phyloP scores from a whole-genome alignment of 2,113 vertebrate species.

The Holacanthus passer region DNA sequence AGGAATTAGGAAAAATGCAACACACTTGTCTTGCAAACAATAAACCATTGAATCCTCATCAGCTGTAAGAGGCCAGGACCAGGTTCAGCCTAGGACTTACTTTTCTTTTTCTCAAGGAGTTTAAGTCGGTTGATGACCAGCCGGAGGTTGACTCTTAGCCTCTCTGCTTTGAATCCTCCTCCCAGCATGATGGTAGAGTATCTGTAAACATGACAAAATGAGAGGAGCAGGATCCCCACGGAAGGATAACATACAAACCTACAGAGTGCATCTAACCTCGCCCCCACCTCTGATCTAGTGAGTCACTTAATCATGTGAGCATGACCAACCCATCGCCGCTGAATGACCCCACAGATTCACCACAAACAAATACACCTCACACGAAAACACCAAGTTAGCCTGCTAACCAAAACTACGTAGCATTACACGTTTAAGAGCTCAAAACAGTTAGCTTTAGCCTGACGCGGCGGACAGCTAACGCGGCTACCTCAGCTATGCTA shows the following conservation, averaged over 20 bases:
- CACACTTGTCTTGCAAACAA: neutral
- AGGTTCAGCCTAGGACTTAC: slow-evolving; percentile 84
- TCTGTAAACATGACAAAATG: slow-evolving; percentile 36
- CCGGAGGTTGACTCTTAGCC: slow-evolving; percentile 95
- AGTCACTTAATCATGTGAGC: slow-evolving; percentile 76
- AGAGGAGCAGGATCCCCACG: neutral
- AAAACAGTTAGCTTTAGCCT: slow-evolving; percentile 51
- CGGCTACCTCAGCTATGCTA: rapidly evolving
- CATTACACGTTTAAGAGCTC: neutral
- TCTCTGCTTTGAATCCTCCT: slow-evolving; percentile 95
- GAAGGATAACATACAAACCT: neutral
- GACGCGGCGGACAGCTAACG: slow-evolving; percentile 9
- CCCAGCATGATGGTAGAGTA: slow-evolving; percentile 88
- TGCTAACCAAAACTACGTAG: neutral
- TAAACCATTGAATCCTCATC: neutral
- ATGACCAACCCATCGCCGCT: slow-evolving; percentile 18
- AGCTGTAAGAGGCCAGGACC: neutral
- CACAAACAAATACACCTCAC: slow-evolving; percentile 24
- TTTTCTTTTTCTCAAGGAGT: slow-evolving; percentile 99
- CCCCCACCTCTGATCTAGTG: slow-evolving; percentile 35
- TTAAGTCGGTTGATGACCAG: slow-evolving; percentile 98
- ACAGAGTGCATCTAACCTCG: neutral
- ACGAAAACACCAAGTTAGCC: neutral
- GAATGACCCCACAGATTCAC: slow-evolving; percentile 35
- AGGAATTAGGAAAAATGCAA: neutral